A percentile compares a stretch with the other conserved stretches of the same genome.
These are phyloP conservation scores for Neria commutata DNA, from an alignment of 2,888 invertebrate species.

Conservation along the genomic window DNA sequence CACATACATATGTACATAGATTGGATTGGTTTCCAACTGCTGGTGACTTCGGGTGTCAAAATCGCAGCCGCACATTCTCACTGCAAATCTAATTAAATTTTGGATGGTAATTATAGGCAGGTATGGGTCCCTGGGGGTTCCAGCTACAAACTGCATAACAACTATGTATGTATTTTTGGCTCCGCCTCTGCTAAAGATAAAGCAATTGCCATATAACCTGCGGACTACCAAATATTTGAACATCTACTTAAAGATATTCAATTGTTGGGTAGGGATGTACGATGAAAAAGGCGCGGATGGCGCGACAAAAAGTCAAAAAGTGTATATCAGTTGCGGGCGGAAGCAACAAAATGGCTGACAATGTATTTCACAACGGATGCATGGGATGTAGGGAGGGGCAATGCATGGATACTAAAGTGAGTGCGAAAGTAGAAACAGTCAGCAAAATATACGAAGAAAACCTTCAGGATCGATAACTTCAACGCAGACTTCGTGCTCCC, in stretches of 20 bases:
- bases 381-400: not conserved
- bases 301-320: no score
- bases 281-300: no score
- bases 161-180: no score
- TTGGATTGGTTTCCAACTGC: no score
- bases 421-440: not conserved
- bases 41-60: not conserved
- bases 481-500: conserved; percentile 3
- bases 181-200: no score
- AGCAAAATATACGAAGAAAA: not conserved
- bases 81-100: not conserved
- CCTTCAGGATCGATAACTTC: not conserved
- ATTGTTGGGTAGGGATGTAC: no score
- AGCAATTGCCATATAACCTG: no score
- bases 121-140: not conserved
- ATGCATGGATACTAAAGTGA: not conserved
- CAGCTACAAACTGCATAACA: no score
- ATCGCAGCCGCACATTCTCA: not conserved
- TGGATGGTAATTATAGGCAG: not conserved
- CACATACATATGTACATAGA: not conserved
- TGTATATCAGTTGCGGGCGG: no score
- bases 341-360: conserved; percentile 1
- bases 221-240: no score
- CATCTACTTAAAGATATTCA: no score
- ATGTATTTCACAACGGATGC: no score